Base-by-base conservation (phyloP, 2,888 invertebrate species). In the Cinara cedri region DNA sequence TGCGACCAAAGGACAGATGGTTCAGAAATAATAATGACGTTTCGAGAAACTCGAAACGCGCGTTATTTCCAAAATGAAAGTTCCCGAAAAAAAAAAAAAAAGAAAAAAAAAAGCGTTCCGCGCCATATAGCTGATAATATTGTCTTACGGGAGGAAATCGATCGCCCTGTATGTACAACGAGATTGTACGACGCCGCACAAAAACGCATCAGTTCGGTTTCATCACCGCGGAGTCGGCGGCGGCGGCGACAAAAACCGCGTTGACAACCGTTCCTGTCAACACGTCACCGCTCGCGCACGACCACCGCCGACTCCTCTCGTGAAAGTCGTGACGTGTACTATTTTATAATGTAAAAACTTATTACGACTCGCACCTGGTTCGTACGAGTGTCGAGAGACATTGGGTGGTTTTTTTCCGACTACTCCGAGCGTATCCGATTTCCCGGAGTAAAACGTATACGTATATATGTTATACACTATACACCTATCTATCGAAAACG, bases 201-300 rank as follows among this genome's bases (percentile, higher is more conserved):
- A 68, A 34, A 34, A 51, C 42, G 70, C 13, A 6, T 13, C 42
- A 65, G 60, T 78, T 70, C 24, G 60, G 78, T 78, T 78, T 70
- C 78, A 68, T 49, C 21, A 16, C 46, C 9, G 34, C 34, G n/a
- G n/a, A n/a, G n/a, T n/a, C n/a, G 42, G 49, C 46, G 51, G 51
- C 34, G 21, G 46, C 26, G 63, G 63, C 63, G 74, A 65, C 74
- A 54, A 74, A 75, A 63, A 55, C 19, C 62, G 42, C 72, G 62
- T 16, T 74, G 74, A 74, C 74, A 74, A 74, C 74, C 34, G 34
- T 21, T 13, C 42, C 74, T 75, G 74, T 75, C 74, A 65, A 75
- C 74, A 24, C 63, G 74, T 74, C 72, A 63, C 51, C 16, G 26
- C n/a, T 19, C 54, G 16, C 42, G 54, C 19, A 13, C 21, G 63